phyloP scores from a whole-genome alignment of 2,113 vertebrate genomes.

The Cromileptes altivelis region DNA sequence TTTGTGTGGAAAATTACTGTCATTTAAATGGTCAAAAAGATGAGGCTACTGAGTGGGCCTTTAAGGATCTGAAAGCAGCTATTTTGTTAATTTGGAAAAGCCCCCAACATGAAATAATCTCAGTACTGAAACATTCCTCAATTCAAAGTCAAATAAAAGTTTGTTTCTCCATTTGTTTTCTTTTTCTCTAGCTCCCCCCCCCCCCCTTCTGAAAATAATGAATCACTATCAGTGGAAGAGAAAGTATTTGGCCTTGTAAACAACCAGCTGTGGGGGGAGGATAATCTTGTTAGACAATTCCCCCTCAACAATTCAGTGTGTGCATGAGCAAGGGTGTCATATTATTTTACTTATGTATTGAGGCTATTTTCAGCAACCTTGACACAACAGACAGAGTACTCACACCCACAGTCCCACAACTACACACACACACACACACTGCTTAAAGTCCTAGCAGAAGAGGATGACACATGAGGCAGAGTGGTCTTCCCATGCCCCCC shows the following conservation, averaged over 20 bases:
- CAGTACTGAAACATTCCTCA: slow-evolving; percentile 10
- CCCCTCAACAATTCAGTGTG: slow-evolving; percentile 33
- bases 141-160: slow-evolving; percentile 32
- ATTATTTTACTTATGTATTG: slow-evolving; percentile 49
- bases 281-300: slow-evolving; percentile 60
- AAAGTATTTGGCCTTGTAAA: slow-evolving; percentile 53
- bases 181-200: neutral
- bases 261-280: slow-evolving; percentile 43
- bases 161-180: slow-evolving; percentile 19
- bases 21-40: neutral
- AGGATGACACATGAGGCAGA: slow-evolving; percentile 74
- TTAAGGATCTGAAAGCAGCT: neutral
- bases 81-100: slow-evolving; percentile 19
- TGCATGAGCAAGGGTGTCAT: slow-evolving; percentile 47
- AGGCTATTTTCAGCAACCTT: slow-evolving; percentile 56
- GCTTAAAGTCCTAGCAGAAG: slow-evolving; percentile 62
- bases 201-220: slow-evolving; percentile 30
- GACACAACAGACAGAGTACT: slow-evolving; percentile 37
- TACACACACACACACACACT: slow-evolving; percentile 46
- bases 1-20: neutral
- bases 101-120: neutral
- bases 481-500: slow-evolving; percentile 90
- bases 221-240: slow-evolving; percentile 28
- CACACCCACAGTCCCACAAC: slow-evolving; percentile 1
- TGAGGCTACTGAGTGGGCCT: neutral